Evolutionary conservation across 2,888 invertebrate genomes (phyloP), one percentile per base, ranked within the genome.

Genomic region (Thumatha senex): DNA sequence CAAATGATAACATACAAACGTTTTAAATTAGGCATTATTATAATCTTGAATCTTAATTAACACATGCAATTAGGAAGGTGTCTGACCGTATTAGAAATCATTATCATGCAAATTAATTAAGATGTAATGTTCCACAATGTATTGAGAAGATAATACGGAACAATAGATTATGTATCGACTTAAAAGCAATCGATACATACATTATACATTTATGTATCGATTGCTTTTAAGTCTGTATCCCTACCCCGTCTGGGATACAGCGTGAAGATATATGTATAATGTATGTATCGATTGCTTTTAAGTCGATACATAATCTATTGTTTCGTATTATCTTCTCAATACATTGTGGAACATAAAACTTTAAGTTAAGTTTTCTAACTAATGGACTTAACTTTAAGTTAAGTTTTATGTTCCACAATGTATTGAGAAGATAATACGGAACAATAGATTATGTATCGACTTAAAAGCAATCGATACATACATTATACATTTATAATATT

Each of bases 61-160:
- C 50, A 40, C 54, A 58, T 58, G 57, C 61, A 61, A 67, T 67
- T 59, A 63, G 47, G 49, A 51, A 56, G 49, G 49, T 46, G 52
- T 46, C 33, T 15, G 15, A 50, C 46, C 51, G 45, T 58, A 57
- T 56, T 58, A 58, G 49, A 60, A 47, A 56, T 63, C 30, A 66
- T 67, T 60, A 60, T 49, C 51, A 66, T 69, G 67, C 55, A 63
- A 67, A 69, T 62, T 54, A 66, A 54, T 41, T 51, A 44, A 18
- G 29, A n/a, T 36, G 47, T 47, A 45, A 34, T 46, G 30, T 38
- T 42, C 31, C 5, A 41, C 43, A 15, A 9, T 29, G 46, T 35
- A 51, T 14, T 39, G 18, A 40, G 47, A 43, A 11, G 46, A 38
- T 38, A 48, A 24, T 24, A 5, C 18, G 18, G n/a, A n/a, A n/a